These are phyloP conservation scores for Orgyia antiqua DNA, from an alignment of 2,888 invertebrate genomes.

Conservation along the genomic window DNA sequence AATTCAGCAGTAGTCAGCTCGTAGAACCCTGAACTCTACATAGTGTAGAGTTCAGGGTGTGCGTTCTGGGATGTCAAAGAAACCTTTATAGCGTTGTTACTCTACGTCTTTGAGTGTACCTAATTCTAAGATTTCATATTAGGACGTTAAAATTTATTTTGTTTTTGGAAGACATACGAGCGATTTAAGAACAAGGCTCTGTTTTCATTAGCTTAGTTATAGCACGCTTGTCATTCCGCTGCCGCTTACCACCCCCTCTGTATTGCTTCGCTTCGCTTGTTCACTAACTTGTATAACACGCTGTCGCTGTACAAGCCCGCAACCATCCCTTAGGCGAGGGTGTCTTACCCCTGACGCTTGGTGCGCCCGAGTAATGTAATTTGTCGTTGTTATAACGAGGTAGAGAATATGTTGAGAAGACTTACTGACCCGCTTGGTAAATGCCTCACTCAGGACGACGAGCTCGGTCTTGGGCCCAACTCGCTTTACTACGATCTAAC, in stretches of 20 bases:
- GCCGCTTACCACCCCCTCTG: conserved; percentile 46
- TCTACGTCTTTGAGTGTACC: no score
- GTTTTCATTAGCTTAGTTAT: conserved; percentile 56
- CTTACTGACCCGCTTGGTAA: conserved; percentile 74
- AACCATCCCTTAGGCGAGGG: conserved; percentile 42
- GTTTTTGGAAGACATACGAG: no score
- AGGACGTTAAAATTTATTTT: no score
- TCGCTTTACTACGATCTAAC: conserved; percentile 77
- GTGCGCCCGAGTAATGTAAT: conserved; percentile 57
- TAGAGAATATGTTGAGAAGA: conserved; percentile 66
- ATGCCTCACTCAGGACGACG: conserved; percentile 76
- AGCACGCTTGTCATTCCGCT: conserved; percentile 57
- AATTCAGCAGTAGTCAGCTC: no score
- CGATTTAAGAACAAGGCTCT: conserved; percentile 9
- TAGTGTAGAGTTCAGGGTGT: no score
- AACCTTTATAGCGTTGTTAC: no score
- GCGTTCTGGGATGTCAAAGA: no score
- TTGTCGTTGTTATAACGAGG: conserved; percentile 65
- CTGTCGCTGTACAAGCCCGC: conserved; percentile 39
- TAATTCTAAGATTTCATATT: no score
- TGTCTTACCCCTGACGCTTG: conserved; percentile 45
- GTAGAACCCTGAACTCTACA: no score
- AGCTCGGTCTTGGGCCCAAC: conserved; percentile 73
- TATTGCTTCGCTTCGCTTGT: conserved; percentile 45
- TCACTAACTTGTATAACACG: conserved; percentile 38